phyloP scores from a whole-genome alignment of 2,888 invertebrate genomes.

The Megalurothrips usitatus region DNA sequence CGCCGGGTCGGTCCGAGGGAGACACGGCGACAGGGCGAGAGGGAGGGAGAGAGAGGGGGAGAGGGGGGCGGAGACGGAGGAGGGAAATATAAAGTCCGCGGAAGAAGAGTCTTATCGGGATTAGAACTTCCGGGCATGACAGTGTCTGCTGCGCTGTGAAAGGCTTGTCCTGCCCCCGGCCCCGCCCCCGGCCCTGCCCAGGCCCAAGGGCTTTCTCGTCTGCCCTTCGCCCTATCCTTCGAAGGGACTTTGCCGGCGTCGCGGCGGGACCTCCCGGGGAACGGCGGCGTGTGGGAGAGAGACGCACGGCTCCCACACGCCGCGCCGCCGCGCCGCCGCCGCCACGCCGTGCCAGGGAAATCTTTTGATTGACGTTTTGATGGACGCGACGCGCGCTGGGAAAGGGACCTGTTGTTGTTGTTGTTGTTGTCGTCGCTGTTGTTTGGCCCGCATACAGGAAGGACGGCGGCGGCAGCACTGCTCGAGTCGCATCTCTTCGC shows the following conservation, averaged over 20 bases:
- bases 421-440: too few species aligned
- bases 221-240: neutral
- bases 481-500: too few species aligned
- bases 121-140: conserved; percentile 11
- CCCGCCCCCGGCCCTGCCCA: too few species aligned
- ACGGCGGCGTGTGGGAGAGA: neutral
- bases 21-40: too few species aligned
- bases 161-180: neutral
- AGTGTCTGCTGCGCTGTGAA: neutral
- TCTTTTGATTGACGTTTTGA: conserved; percentile 10
- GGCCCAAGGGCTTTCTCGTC: neutral
- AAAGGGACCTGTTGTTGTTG: too few species aligned
- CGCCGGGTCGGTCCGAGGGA: too few species aligned
- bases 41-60: too few species aligned
- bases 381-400: neutral
- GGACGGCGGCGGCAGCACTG: too few species aligned
- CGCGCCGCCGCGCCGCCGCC: neutral
- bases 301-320: neutral
- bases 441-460: too few species aligned
- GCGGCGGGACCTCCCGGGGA: too few species aligned
- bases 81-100: neutral
- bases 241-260: neutral
- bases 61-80: too few species aligned
- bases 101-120: neutral
- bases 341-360: neutral